Evolutionary conservation across 37 sponge, comb jelly and placozoan species (phyloP).

Genomic region (Cliona cf. orientalis): DNA sequence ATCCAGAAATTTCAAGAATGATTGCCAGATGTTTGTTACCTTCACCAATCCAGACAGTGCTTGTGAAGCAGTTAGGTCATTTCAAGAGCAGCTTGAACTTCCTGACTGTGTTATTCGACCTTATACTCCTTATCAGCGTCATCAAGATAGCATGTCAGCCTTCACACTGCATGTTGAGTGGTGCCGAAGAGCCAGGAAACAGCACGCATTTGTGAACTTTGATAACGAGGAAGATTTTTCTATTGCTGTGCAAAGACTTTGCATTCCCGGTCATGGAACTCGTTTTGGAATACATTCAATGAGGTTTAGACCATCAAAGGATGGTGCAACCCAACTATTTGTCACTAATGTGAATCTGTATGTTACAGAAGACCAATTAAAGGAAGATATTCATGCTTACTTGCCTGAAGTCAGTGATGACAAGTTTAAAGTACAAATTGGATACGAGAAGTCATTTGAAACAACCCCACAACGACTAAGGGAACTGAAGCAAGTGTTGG

Average conservation of each 20-base stretch:
- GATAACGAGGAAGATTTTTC: not conserved
- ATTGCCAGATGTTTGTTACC: slow-evolving; percentile 23
- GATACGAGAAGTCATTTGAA: slow-evolving; percentile 31
- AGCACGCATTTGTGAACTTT: slow-evolving; percentile 46
- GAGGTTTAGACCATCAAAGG: slow-evolving; percentile 30
- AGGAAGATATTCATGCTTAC: slow-evolving; percentile 3
- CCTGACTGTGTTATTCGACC: slow-evolving; percentile 21
- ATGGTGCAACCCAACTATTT: slow-evolving; percentile 28
- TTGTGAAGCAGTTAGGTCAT: not conserved
- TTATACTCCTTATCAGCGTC: not conserved
- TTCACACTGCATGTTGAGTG: slow-evolving; percentile 56
- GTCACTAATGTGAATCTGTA: slow-evolving; percentile 8
- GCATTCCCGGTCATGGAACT: not conserved
- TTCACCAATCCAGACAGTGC: slow-evolving; percentile 34
- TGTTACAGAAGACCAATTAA: slow-evolving; percentile 27
- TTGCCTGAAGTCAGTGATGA: not conserved
- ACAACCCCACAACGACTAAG: slow-evolving; percentile 23
- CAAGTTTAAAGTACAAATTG: slow-evolving; percentile 11
- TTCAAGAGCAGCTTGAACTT: too few species aligned
- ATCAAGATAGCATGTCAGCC: not conserved
- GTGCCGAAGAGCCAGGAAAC: slow-evolving; percentile 39
- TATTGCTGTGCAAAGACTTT: not conserved
- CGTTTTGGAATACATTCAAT: not conserved
- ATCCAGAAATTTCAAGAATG: not conserved
- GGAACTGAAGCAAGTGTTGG: not conserved